Percentiles rank a stretch among this genome's conserved stretches.
phyloP scores from a whole-genome alignment of 2,888 invertebrate genomes.

The Lobophora halterata region DNA sequence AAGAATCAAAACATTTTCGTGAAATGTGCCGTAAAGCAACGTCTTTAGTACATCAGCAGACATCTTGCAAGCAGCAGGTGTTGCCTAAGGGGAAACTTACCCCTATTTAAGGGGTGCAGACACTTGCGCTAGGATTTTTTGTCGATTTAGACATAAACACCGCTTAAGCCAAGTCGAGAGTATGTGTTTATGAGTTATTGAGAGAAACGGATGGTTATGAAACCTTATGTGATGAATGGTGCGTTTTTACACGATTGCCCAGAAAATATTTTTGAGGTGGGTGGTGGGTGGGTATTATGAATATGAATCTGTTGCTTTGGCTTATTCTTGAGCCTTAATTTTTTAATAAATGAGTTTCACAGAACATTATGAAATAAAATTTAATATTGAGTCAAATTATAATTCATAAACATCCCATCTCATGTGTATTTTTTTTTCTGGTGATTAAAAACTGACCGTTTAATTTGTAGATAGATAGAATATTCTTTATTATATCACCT shows the following conservation, averaged over 20 bases:
- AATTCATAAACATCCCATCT: too few species aligned
- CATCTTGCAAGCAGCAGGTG: conserved; percentile 57
- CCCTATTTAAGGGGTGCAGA: conserved; percentile 35
- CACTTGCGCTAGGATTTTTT: conserved; percentile 52
- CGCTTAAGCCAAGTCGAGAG: conserved; percentile 46
- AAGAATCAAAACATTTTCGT: conserved; percentile 6
- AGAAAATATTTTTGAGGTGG: too few species aligned
- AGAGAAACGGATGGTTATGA: conserved; percentile 27
- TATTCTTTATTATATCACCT: too few species aligned
- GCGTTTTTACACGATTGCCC: conserved; percentile 1
- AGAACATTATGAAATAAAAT: too few species aligned
- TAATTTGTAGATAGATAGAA: too few species aligned
- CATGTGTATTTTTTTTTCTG: too few species aligned
- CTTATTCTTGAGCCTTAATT: too few species aligned
- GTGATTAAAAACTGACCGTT: too few species aligned
- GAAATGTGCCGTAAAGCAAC: conserved; percentile 30
- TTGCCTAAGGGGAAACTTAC: conserved; percentile 39
- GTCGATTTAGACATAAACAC: conserved; percentile 66
- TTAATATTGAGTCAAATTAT: too few species aligned
- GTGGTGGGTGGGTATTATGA: too few species aligned
- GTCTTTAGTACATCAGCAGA: conserved; percentile 50
- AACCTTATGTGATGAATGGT: conserved; percentile 19
- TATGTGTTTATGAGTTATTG: conserved; percentile 39
- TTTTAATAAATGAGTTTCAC: too few species aligned
- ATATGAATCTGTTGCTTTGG: too few species aligned